Evolutionary conservation across 2,888 invertebrate species (phyloP), one percentile per base, ranked within the genome.

Genomic region (Mechanitis messenoides): DNA sequence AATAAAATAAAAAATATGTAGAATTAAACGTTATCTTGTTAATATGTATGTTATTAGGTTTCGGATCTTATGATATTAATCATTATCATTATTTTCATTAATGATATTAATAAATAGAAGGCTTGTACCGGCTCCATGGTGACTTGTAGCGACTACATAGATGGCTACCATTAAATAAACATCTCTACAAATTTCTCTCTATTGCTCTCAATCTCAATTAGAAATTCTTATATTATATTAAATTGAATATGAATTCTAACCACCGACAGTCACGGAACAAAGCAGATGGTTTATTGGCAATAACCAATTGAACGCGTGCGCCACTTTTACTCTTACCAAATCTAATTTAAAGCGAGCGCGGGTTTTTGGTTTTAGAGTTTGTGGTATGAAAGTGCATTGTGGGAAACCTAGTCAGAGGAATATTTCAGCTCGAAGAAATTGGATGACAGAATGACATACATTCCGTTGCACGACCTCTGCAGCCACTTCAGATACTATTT

Each of bases 321-420:
- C 84, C 87, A 86, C 85, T 87, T 86, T 87, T 88, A 88, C 88
- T 89, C 87, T 87, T 89, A 88, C 84, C 87, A 87, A 89, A 88
- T 89, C 20, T 20, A 20, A 20, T 20, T 20, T 87, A 76, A 87
- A 86, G 81, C 87, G 82, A 81, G 78, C 78, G 77, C 84, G 77
- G 83, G 84, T 87, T 87, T 88, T 87, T 86, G 84, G 87, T 87
- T 87, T 88, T 84, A 87, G 82, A 83, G 86, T 86, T 84, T 88
- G 88, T 81, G 87, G 85, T 79, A 72, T 72, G 77, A 74, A 72
- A 86, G 86, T 85, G 85, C 82, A 84, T 81, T 80, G 79, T 72
- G 75, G 77, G 78, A 79, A 75, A 81, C 75, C 83, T 80, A 81
- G 78, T 78, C 83, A 81, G 79, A 79, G 77, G 76, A 80, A 81